These are phyloP conservation scores for Charadrius vociferus DNA, from an alignment of 2,113 vertebrate genomes.

Conservation along the genomic window DNA sequence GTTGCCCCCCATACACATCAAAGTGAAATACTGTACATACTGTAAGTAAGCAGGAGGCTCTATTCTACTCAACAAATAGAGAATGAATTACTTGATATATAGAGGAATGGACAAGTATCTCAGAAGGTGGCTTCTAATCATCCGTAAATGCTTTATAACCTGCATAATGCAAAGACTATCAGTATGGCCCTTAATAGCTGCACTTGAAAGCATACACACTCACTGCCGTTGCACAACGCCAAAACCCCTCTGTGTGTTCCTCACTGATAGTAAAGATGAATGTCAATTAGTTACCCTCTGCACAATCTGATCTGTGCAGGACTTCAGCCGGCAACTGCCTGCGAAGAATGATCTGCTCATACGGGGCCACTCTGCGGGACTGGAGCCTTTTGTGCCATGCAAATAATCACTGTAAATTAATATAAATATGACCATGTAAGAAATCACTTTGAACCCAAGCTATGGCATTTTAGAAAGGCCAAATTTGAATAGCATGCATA, in stretches of 20 bases:
- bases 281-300: neutral
- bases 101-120: neutral
- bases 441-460: neutral
- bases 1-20: neutral
- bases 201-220: neutral
- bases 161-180: neutral
- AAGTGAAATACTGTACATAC: neutral
- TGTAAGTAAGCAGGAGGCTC: neutral
- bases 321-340: neutral
- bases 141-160: neutral
- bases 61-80: neutral
- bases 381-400: neutral
- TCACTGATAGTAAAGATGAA: neutral
- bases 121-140: neutral
- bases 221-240: neutral
- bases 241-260: neutral
- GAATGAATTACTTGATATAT: neutral
- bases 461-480: constrained; percentile 28
- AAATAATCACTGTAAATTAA: constrained; percentile 2
- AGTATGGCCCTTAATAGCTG: neutral
- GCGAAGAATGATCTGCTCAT: neutral
- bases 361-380: neutral
- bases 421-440: neutral
- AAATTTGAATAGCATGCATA: neutral
- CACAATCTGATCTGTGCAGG: constrained; percentile 10